Conservation (phyloP, 2,888 invertebrate species). For the Taenaris catops region DNA sequence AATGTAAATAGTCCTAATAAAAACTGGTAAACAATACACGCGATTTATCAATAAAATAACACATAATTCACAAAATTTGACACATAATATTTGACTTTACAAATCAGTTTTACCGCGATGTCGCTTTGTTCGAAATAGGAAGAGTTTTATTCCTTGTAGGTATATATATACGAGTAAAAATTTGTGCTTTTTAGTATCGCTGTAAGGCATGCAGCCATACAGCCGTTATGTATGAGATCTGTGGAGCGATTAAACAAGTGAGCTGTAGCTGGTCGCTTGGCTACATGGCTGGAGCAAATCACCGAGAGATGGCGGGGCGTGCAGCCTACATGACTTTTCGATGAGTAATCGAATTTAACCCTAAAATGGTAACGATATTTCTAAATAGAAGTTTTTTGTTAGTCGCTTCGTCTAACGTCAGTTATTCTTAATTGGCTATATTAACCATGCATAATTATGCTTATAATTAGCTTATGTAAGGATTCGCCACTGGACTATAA, state of each 20-base stretch:
- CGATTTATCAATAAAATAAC: constrained; percentile 45
- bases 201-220: constrained; percentile 17
- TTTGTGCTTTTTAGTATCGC: constrained; percentile 20
- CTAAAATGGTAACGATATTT: too few species aligned
- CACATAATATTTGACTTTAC: constrained; percentile 33
- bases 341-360: constrained; percentile 62
- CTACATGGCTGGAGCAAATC: constrained; percentile 34
- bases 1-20: constrained; percentile 20
- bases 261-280: constrained; percentile 34
- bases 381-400: too few species aligned
- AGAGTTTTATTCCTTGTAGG: constrained; percentile 18
- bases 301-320: constrained; percentile 44
- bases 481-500: too few species aligned
- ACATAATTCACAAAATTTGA: constrained; percentile 54
- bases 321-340: constrained; percentile 59
- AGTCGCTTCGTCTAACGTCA: too few species aligned
- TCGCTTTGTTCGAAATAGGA: constrained; percentile 29
- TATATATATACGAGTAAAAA: too few species aligned
- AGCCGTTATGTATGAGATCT: constrained; percentile 22
- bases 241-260: constrained; percentile 61
- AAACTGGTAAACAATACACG: constrained; percentile 34
- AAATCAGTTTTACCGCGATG: constrained; percentile 29
- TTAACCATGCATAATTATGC: too few species aligned
- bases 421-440: too few species aligned
- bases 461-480: too few species aligned